Conservation (phyloP, 2,888 invertebrate species). For the Mechanitis mazaeus region DNA sequence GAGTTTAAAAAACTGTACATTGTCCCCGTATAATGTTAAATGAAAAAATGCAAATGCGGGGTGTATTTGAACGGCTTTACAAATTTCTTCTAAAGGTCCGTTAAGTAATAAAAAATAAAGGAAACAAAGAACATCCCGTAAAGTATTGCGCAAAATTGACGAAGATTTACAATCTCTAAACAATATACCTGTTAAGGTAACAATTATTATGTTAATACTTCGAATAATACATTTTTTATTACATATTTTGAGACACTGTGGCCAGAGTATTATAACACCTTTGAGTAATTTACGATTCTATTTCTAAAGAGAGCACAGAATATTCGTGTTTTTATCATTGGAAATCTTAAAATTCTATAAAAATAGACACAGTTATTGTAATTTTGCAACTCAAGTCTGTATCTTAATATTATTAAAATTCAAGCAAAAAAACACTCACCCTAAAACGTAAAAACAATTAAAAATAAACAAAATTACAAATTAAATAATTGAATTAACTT, state of each 20-base stretch:
- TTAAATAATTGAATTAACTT: too few relatives aligned
- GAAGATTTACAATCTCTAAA: slow-evolving; percentile 45
- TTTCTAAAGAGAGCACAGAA: slow-evolving; percentile 43
- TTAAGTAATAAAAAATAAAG: slow-evolving; percentile 56
- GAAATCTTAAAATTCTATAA: slow-evolving; percentile 48
- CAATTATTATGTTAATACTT: slow-evolving; percentile 69
- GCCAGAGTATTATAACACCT: slow-evolving; percentile 66
- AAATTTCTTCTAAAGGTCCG: slow-evolving; percentile 48
- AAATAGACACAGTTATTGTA: too few relatives aligned
- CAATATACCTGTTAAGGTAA: slow-evolving; percentile 70
- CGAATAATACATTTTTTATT: slow-evolving; percentile 57
- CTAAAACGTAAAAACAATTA: not conserved
- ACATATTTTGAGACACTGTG: slow-evolving; percentile 69
- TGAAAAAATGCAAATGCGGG: slow-evolving; percentile 60
- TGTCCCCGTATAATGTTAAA: slow-evolving; percentile 48
- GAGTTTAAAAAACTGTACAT: slow-evolving; percentile 33
- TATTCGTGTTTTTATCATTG: slow-evolving; percentile 71
- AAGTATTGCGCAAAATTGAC: slow-evolving; percentile 55
- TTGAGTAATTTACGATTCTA: slow-evolving; percentile 70
- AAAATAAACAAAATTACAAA: slow-evolving; percentile 4
- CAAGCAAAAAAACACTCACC: too few relatives aligned
- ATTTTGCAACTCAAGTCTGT: too few relatives aligned
- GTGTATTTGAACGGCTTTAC: slow-evolving; percentile 58
- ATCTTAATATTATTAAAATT: too few relatives aligned
- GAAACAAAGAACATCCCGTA: slow-evolving; percentile 40